Evolutionary conservation across 1,140 invertebrate genomes (phyloP).

Genomic region (Xylocopa sonorina): DNA sequence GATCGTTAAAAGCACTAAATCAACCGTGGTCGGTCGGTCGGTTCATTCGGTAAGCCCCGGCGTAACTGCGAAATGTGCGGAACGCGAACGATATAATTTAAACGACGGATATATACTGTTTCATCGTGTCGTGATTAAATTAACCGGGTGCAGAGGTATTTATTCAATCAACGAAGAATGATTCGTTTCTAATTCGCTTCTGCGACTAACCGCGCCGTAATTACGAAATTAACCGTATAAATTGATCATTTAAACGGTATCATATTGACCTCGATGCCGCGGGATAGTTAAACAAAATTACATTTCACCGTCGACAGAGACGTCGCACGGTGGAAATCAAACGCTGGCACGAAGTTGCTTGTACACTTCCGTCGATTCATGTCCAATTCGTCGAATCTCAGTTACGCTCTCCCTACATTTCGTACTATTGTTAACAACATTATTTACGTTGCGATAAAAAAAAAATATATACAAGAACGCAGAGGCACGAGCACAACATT

Average conservation of each 20-base stretch:
- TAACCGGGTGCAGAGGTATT: neutral
- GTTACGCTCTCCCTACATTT: no score
- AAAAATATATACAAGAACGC: no score
- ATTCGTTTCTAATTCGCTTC: conserved; percentile 19
- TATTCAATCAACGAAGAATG: conserved; percentile 26
- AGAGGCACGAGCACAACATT: no score
- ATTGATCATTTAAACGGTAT: conserved; percentile 22
- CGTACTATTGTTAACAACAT: no score
- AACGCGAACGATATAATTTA: conserved; percentile 12
- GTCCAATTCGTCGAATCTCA: neutral
- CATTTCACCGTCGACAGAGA: neutral
- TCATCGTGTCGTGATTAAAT: conserved; percentile 18
- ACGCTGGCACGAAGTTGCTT: neutral
- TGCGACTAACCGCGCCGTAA: neutral
- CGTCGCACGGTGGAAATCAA: neutral
- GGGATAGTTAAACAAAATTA: conserved; percentile 15
- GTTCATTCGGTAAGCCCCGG: neutral
- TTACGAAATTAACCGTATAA: conserved; percentile 20
- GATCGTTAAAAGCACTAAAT: neutral
- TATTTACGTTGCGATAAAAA: no score
- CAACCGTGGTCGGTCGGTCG: neutral
- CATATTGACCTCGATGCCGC: neutral
- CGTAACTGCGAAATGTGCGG: neutral
- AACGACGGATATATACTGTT: conserved; percentile 8
- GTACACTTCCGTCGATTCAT: neutral